Evolutionary conservation across 2,888 invertebrate species (phyloP), one percentile per base, ranked within the genome.

Genomic region (Drosophila neoperkinsi): DNA sequence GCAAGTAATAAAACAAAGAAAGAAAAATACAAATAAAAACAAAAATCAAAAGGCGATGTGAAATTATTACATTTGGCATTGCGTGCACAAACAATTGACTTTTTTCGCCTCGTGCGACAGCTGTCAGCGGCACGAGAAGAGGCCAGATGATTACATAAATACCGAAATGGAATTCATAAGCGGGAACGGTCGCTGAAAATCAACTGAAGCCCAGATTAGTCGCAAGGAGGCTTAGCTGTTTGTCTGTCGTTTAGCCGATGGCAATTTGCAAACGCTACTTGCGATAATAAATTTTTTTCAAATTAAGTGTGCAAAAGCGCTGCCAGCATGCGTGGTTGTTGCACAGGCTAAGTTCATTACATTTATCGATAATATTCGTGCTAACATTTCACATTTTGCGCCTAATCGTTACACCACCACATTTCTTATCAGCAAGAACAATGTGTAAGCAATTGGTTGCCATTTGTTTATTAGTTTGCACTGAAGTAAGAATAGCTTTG

Each of bases 81-180:
- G 88, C 88, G 85, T 90, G 82, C 65, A 55, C 73, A 71, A 74
- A 76, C 84, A 84, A 90, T 87, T 90, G 90, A 73, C 72, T 77
- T 69, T 73, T 79, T 71, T 65, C 64, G 64, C 59, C 64, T 65
- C 56, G 43, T 58, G 74, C 63, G 66, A 65, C 75, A 58, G 52
- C 50, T 50, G 57, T 60, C 68, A 46, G 56, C 50, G 65, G 55
- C 77, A 66, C 60, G 77, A 72, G 59, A 61, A 57, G 77, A 65
- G 73, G 61, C 73, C 73, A 30, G 59, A 28, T 66, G 77, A 79
- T 79, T 81, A 70, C 64, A 79, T 81, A 79, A 81, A 68, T 51
- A 33, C 46, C 59, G 65, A 52, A 80, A 55, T 68, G 68, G 56
- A 64, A 67, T 80, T 64, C 38, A 61, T 67, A 57, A 74, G 64